Base-by-base conservation (phyloP, 2,113 vertebrate species). In the Vulpes lagopus region DNA sequence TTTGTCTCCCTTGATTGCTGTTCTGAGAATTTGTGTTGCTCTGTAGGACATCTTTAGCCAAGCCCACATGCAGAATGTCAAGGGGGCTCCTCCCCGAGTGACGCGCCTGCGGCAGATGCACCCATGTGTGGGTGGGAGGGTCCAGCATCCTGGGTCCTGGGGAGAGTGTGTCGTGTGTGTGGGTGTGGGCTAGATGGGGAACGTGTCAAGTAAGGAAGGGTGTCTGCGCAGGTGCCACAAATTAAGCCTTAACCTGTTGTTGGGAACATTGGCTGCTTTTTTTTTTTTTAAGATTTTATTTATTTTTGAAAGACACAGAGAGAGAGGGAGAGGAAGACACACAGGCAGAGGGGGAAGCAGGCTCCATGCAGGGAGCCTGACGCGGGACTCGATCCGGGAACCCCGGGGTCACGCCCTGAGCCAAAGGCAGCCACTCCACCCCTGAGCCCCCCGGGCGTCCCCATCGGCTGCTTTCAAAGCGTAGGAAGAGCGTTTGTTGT, bases 101-200 rank as follows among this genome's bases (percentile, higher is more conserved):
- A 15, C 5, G 0, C 11, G 25, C 55, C 10, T n/a, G 6, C 5
- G 2, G 55, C 20, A 25, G 43, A n/a, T 22, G 20, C 35, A 20
- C 7, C 32, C 0, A 12, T 30, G 22, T 74, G 53, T 53, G 8
- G 16, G 7, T 15, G 43, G 57, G 32, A 53, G 11, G 11, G 11
- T 30, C 23, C 10, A 5, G 16, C 23, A 4, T 8, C 22, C 57
- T 16, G 59, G 22, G 49, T 2, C 53, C 59, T 30, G 35, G 14
- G 25, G 25, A 64, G 69, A 38, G 8, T 12, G 32, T 55, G 17
- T 49, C 19, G 23, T 23, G 12, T 30, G 32, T n/a, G 30, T 2
- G 49, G 81, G 27, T 19, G 15, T 11, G 10, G 57, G 43, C 67
- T 53, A 17, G 35, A 6, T 17, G 8, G 22, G 25, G 78, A 74